Percentiles rank a stretch among this genome's conserved stretches.
phyloP scores from a whole-genome alignment of 2,797 vertebrate species.

The Esox lucius region DNA sequence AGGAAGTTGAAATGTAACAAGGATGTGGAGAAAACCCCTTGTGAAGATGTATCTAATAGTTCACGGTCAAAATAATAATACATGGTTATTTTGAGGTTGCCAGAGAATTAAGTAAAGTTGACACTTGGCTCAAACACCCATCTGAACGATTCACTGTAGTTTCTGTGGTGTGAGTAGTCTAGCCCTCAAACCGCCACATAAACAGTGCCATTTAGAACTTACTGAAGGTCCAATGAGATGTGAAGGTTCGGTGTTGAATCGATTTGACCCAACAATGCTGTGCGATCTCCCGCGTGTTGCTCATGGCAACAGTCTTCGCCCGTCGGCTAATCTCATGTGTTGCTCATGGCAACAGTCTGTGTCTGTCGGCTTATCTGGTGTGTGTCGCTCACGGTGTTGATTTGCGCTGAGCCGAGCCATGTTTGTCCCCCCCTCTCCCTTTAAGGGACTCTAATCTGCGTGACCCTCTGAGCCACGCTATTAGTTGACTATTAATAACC shows the following conservation, averaged over 20 bases:
- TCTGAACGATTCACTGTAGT: no score
- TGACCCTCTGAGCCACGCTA: constrained; percentile 65
- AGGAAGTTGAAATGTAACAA: constrained; percentile 20
- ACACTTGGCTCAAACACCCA: no score
- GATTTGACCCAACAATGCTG: no score
- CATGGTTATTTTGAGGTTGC: not conserved
- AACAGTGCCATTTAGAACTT: no score
- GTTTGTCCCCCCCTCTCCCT: constrained; percentile 54
- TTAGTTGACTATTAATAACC: constrained; percentile 77
- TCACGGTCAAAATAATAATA: not conserved
- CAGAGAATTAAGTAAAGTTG: not conserved
- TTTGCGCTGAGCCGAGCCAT: constrained; percentile 38
- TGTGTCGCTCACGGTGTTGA: constrained; percentile 36
- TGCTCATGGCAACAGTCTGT: not conserved
- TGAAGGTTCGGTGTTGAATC: no score
- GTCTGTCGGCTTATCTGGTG: not conserved
- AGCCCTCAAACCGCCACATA: no score
- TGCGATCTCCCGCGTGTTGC: no score
- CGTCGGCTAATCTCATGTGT: not conserved
- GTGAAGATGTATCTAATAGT: not conserved
- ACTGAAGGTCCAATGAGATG: no score
- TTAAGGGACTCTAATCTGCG: constrained; percentile 72
- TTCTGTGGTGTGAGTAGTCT: no score
- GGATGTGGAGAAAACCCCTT: not conserved
- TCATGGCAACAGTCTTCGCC: no score